These are phyloP conservation scores for Drosophila tropicalis DNA, from an alignment of 1,140 invertebrate genomes.

Conservation along the genomic window DNA sequence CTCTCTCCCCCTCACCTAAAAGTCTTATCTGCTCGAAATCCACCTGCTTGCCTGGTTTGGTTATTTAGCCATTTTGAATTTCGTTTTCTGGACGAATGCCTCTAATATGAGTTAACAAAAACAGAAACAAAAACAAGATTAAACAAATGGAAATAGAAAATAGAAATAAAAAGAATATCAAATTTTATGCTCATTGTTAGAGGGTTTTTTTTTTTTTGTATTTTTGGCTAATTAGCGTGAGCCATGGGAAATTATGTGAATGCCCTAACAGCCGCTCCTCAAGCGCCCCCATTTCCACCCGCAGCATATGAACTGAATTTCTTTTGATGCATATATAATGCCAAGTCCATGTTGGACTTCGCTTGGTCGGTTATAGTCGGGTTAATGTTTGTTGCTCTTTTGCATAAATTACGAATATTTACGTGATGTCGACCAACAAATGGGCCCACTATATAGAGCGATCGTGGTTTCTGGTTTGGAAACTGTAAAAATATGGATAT, in stretches of 20 bases:
- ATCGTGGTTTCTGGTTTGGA: no score
- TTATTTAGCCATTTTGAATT: constrained; percentile 70
- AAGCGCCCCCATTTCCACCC: constrained; percentile 39
- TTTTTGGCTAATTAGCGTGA: constrained; percentile 79
- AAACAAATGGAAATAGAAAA: constrained; percentile 42
- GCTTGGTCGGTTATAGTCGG: constrained; percentile 37
- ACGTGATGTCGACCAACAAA: constrained; percentile 22
- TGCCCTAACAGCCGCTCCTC: constrained; percentile 20
- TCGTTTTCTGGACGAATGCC: constrained; percentile 78
- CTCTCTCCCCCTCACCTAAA: no score
- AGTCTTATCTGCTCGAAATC: constrained; percentile 7
- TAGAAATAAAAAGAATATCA: constrained; percentile 58
- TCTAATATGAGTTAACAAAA: constrained; percentile 75
- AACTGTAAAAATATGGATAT: no score
- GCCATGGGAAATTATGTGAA: constrained; percentile 69
- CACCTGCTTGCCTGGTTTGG: constrained; percentile 37
- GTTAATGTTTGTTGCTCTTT: constrained; percentile 45
- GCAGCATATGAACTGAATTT: constrained; percentile 65
- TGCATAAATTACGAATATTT: constrained; percentile 71
- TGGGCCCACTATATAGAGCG: background rate
- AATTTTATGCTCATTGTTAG: constrained; percentile 78
- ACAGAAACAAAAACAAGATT: constrained; percentile 24
- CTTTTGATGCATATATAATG: constrained; percentile 59
- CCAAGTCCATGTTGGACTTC: constrained; percentile 54
- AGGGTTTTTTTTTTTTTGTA: constrained; percentile 55